These are phyloP conservation scores for Allolobophora icterica DNA, from an alignment of 2,888 invertebrate species.

Conservation along the genomic window DNA sequence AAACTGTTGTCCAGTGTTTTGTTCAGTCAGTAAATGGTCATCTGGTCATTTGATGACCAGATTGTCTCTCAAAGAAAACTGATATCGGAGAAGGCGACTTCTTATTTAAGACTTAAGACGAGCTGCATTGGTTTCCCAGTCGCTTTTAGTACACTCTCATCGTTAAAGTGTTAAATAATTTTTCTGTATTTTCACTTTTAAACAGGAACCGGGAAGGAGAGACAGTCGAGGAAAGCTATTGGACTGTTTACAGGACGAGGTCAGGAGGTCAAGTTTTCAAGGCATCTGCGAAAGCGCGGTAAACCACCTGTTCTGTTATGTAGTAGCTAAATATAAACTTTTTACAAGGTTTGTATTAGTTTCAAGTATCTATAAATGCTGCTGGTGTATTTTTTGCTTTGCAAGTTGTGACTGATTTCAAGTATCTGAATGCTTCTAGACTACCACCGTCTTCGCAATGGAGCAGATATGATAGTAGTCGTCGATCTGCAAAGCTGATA, in stretches of 20 bases:
- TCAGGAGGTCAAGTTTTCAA: slow-evolving; percentile 60
- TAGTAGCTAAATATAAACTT: too few species aligned
- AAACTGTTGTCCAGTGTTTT: too few species aligned
- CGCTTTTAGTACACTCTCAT: too few species aligned
- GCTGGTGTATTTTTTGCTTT: background rate
- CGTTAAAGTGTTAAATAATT: too few species aligned
- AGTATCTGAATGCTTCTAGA: background rate
- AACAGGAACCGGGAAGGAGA: slow-evolving; percentile 54
- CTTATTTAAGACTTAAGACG: background rate
- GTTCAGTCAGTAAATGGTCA: too few species aligned
- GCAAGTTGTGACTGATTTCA: background rate
- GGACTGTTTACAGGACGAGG: slow-evolving; percentile 45
- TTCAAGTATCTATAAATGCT: background rate
- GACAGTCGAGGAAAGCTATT: slow-evolving; percentile 50
- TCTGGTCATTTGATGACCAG: too few species aligned
- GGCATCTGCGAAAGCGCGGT: slow-evolving; percentile 59
- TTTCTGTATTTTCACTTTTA: background rate
- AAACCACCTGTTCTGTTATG: background rate
- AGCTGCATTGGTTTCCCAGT: too few species aligned
- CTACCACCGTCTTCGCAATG: background rate
- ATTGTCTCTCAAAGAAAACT: too few species aligned
- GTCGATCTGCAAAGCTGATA: background rate
- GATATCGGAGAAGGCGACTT: background rate
- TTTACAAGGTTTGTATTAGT: too few species aligned
- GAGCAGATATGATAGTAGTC: background rate